Evolutionary conservation across 2,797 vertebrate species (phyloP), one percentile per base, ranked within the genome.

Genomic region (Chiroxiphia lanceolata): DNA sequence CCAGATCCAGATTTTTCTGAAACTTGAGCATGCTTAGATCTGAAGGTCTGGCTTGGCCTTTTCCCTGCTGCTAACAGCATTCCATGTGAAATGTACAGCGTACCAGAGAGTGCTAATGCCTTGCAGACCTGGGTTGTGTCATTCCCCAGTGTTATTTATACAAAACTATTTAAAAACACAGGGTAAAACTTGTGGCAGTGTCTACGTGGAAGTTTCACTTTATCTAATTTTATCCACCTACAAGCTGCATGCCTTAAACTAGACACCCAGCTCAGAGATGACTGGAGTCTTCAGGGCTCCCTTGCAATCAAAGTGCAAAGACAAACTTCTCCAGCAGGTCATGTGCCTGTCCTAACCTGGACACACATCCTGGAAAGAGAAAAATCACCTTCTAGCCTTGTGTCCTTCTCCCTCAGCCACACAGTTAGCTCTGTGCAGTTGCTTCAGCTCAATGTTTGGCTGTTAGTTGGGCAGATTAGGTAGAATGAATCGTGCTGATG

Each of bases 111-210:
- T 3, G 13, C 69, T 95, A 90, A 94, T 91, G 87, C 76, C 93
- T 94, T 95, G 48, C 85, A 96, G 93, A 79, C 89, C 87, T 59
- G 65, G 16, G 9, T 5, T 88, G 69, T 94, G 85, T 95, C 89
- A 88, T 75, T 85, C 76, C 34, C 31, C 89, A 86, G 47, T 2
- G 22, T 78, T 89, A 91, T 85, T 94, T 86, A 76, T 60, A 78
- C 42, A 82, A n/a, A 92, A 76, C 89, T 94, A 76, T 94, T 94
- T 93, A 59, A 94, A 93, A 94, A 86, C 51, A 83, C 34, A 4
- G 82, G 26, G 54, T 27, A 71, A 78, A 83, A 69, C 44, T 95
- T 75, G n/a, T 6, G 83, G 59, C 64, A 82, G 38, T 10, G 5
- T 67, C 78, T 77, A 6, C 11, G 20, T 10, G 77, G 61, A 69